phyloP scores from a whole-genome alignment of 1,140 invertebrate genomes.

The Drosophila pseudoobscura region DNA sequence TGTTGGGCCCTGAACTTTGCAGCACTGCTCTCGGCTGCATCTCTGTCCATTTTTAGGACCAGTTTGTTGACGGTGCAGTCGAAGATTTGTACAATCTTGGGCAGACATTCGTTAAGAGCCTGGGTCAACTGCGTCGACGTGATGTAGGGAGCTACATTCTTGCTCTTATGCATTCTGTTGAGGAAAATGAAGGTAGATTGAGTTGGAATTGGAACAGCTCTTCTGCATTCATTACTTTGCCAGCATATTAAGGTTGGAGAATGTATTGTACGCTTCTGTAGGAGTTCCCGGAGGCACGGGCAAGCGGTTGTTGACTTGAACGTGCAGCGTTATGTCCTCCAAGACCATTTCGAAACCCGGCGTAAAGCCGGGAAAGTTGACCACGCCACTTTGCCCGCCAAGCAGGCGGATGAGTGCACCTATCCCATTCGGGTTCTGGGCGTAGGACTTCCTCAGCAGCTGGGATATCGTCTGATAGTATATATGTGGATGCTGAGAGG shows the following conservation, averaged over 20 bases:
- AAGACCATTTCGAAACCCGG: constrained; percentile 84
- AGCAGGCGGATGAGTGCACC: constrained; percentile 84
- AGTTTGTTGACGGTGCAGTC: constrained; percentile 75
- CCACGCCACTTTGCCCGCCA: constrained; percentile 82
- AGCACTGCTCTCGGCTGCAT: constrained; percentile 36
- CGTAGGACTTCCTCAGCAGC: constrained; percentile 67
- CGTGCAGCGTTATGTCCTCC: constrained; percentile 73
- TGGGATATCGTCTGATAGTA: constrained; percentile 81
- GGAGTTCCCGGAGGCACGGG: constrained; percentile 43
- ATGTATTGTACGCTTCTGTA: constrained; percentile 70
- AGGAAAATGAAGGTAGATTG: background rate
- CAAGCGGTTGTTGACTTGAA: constrained; percentile 73
- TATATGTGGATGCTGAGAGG: constrained; percentile 76
- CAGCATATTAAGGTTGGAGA: constrained; percentile 71
- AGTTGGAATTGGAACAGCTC: no score
- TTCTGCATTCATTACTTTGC: constrained; percentile 40
- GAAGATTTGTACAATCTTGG: constrained; percentile 78
- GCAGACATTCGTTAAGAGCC: constrained; percentile 73
- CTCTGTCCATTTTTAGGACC: constrained; percentile 66
- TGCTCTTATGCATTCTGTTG: constrained; percentile 71
- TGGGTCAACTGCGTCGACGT: constrained; percentile 53
- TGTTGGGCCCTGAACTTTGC: constrained; percentile 49
- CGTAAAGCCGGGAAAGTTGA: constrained; percentile 84
- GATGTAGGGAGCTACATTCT: constrained; percentile 55
- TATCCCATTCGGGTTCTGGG: constrained; percentile 68